Evolutionary conservation across 2,888 invertebrate species (phyloP).

Genomic region (Cephus spinipes): DNA sequence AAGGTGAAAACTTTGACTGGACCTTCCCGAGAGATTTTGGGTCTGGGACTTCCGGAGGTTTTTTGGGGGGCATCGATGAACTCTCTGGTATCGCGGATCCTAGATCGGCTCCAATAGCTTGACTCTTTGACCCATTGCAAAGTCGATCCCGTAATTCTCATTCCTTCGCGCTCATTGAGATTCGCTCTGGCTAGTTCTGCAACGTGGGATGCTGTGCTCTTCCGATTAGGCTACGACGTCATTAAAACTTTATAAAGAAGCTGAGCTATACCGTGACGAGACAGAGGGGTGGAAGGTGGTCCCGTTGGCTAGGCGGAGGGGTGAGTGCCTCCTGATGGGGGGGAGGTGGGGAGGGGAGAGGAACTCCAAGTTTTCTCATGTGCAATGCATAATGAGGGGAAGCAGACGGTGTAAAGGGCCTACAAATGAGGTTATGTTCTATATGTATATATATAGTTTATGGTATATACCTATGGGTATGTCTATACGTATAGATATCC

Average conservation of each 20-base stretch:
- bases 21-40: background rate
- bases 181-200: background rate
- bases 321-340: conserved; percentile 24
- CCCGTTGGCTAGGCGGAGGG: conserved; percentile 14
- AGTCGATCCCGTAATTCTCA: background rate
- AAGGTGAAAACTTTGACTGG: background rate
- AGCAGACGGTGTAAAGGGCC: conserved; percentile 61
- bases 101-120: background rate
- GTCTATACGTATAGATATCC: conserved; percentile 14
- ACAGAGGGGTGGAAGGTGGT: conserved; percentile 26
- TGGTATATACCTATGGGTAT: conserved; percentile 3
- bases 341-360: conserved; percentile 49
- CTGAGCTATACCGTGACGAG: conserved; percentile 50
- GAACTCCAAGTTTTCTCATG: conserved; percentile 65
- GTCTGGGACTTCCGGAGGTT: background rate
- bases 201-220: conserved; percentile 35
- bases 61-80: background rate
- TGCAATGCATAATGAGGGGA: conserved; percentile 66
- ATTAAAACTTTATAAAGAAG: conserved; percentile 67
- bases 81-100: background rate
- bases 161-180: background rate
- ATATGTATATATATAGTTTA: background rate
- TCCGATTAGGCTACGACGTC: conserved; percentile 66
- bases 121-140: background rate
- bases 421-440: conserved; percentile 56